phyloP scores from a whole-genome alignment of 2,888 invertebrate genomes.

The Drosophila cognata region DNA sequence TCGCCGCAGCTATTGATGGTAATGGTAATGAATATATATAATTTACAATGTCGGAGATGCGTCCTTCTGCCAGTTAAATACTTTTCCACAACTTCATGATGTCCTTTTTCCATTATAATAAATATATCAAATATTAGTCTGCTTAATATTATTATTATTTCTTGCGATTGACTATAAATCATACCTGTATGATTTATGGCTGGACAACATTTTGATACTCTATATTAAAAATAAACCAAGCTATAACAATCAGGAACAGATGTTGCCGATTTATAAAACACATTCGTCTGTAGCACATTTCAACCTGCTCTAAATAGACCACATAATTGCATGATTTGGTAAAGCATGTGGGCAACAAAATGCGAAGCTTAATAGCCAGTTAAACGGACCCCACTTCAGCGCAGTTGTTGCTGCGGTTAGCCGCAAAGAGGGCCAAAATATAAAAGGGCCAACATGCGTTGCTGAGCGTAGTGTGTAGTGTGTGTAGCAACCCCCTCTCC shows the following conservation, averaged over 20 bases:
- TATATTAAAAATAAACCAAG: background rate
- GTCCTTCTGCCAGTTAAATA: background rate
- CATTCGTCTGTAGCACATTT: background rate
- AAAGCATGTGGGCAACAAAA: slow-evolving; percentile 6
- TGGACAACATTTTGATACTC: background rate
- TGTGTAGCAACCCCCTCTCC: background rate
- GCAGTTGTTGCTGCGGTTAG: slow-evolving; percentile 39
- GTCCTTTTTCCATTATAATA: background rate
- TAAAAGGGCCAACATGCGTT: slow-evolving; percentile 21
- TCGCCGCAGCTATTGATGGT: background rate
- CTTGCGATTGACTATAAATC: background rate
- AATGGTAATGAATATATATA: background rate
- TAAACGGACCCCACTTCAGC: slow-evolving; percentile 19
- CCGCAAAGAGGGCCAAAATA: slow-evolving; percentile 27
- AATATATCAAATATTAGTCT: background rate
- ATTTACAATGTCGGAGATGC: background rate
- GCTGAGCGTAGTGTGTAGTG: slow-evolving; percentile 17
- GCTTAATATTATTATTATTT: background rate
- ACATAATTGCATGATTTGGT: background rate
- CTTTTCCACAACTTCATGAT: background rate
- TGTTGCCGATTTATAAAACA: background rate
- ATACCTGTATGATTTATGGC: background rate
- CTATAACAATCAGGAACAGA: background rate
- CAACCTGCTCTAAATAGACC: background rate
- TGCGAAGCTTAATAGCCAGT: slow-evolving; percentile 20